Conservation (phyloP, 2,888 invertebrate species). For the Leptinotarsa rubiginosa region DNA sequence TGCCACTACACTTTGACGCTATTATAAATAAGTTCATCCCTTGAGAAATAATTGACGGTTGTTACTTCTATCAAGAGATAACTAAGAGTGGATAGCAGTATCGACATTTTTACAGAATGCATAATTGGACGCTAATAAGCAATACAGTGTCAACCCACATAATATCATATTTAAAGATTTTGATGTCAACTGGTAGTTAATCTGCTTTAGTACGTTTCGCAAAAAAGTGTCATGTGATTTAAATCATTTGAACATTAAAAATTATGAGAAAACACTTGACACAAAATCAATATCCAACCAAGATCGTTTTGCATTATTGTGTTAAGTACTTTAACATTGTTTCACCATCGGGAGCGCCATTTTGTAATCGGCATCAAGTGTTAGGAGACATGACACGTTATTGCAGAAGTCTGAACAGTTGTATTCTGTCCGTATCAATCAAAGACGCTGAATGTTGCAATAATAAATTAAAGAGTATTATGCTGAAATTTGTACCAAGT, state of each 20-base stretch:
- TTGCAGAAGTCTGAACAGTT: not conserved
- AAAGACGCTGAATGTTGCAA: not conserved
- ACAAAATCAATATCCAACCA: slow-evolving; percentile 1
- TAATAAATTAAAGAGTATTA: slow-evolving; percentile 7
- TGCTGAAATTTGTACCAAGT: not conserved
- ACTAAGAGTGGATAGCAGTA: too few species aligned
- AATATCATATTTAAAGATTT: slow-evolving; percentile 6
- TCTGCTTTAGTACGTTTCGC: slow-evolving; percentile 5
- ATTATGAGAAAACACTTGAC: not conserved
- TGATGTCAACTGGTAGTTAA: slow-evolving; percentile 5
- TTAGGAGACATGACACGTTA: slow-evolving; percentile 6
- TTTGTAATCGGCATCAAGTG: not conserved
- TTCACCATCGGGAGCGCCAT: slow-evolving; percentile 7
- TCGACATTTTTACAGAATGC: too few species aligned
- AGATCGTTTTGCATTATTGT: slow-evolving; percentile 7
- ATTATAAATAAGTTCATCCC: too few species aligned
- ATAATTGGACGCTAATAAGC: too few species aligned
- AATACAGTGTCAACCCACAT: not conserved
- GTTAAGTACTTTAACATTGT: slow-evolving; percentile 5
- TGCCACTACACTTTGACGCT: too few species aligned
- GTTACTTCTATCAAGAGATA: too few species aligned
- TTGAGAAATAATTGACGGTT: too few species aligned
- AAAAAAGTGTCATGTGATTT: slow-evolving; percentile 7
- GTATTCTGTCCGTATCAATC: not conserved
- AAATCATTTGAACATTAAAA: slow-evolving; percentile 10